Conservation (phyloP, 2,888 invertebrate species). For the Drosophila affinis region DNA sequence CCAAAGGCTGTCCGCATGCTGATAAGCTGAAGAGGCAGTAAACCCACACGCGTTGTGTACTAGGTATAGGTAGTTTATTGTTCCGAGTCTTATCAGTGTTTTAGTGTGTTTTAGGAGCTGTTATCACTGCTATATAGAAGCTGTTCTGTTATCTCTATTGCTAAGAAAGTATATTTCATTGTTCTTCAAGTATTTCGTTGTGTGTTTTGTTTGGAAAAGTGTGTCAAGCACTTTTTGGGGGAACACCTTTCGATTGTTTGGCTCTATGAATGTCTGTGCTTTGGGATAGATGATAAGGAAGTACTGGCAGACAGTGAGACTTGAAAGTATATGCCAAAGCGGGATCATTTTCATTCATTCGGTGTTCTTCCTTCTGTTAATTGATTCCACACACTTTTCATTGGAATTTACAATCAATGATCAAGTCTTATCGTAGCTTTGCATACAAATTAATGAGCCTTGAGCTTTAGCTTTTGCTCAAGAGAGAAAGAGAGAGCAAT, state of each 20-base stretch:
- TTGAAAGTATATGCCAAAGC: too few relatives aligned
- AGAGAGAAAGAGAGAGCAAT: too few relatives aligned
- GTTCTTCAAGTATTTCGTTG: not conserved
- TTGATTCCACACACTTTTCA: too few relatives aligned
- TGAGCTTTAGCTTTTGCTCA: too few relatives aligned
- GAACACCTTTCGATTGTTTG: not conserved
- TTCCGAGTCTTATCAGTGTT: not conserved
- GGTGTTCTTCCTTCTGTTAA: too few relatives aligned
- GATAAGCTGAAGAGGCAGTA: conserved; percentile 48
- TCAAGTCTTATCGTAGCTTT: too few relatives aligned
- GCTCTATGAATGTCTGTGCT: not conserved
- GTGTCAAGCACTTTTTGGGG: not conserved
- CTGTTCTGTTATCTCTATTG: not conserved
- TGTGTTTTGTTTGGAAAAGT: not conserved
- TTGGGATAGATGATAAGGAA: not conserved
- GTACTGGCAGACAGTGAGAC: too few relatives aligned
- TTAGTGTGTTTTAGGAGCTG: too few relatives aligned
- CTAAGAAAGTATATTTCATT: not conserved
- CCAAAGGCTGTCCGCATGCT: not conserved
- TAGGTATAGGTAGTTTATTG: not conserved
- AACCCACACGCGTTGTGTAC: not conserved
- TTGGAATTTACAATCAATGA: too few relatives aligned
- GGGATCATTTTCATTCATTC: too few relatives aligned
- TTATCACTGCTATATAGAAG: not conserved
- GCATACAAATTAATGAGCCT: too few relatives aligned